Base-by-base conservation (phyloP, 2,113 vertebrate genomes). In the Struthidea cinerea region DNA sequence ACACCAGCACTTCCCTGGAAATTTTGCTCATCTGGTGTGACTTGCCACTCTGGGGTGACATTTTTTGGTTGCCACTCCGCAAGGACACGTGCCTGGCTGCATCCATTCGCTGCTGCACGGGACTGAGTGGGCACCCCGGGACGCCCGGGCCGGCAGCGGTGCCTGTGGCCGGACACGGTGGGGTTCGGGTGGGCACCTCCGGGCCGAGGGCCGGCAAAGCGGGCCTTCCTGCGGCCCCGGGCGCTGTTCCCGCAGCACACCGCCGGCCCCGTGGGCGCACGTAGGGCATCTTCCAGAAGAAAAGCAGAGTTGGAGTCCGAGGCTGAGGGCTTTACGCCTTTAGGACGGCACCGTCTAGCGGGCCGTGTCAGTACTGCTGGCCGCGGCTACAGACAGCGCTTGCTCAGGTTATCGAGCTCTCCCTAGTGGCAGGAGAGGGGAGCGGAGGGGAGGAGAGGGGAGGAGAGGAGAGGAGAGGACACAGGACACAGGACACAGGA, bases 281-380 rank as follows among this genome's bases (percentile, higher is more conserved):
- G 5, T 0, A 2, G 8, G 3, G 21, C 42, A 10, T 3, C 37
- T 14, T 1, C 10, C 57, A 3, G 46, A 3, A 30, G 10, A 14
- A 17, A 10, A 11, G 11, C 53, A 0, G 22, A 8, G 22, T 2
- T 11, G 32, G 23, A 6, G 6, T 8, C 18, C 2, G 0, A 3
- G 23, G 4, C 14, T 1, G 4, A 8, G 15, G 10, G 10, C 3
- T 37, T 17, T 94, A 86, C 1, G 35, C 80, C 95, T 96, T 73
- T 92, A 87, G 76, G 81, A 95, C 39, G 56, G 96, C 81, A n/a
- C 97, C 93, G 77, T 96, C 98, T 97, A 75, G 97, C 77, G 98
- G 96, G 41, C 18, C 8, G 0, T 46, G 57, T 3, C 9, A 33
- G 90, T 3, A 47, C 22, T 24, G 9, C 93, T 1, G 56, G 2